These are phyloP conservation scores for Adrianichthys oophorus DNA, from an alignment of 2,797 vertebrate genomes.

Conservation along the genomic window DNA sequence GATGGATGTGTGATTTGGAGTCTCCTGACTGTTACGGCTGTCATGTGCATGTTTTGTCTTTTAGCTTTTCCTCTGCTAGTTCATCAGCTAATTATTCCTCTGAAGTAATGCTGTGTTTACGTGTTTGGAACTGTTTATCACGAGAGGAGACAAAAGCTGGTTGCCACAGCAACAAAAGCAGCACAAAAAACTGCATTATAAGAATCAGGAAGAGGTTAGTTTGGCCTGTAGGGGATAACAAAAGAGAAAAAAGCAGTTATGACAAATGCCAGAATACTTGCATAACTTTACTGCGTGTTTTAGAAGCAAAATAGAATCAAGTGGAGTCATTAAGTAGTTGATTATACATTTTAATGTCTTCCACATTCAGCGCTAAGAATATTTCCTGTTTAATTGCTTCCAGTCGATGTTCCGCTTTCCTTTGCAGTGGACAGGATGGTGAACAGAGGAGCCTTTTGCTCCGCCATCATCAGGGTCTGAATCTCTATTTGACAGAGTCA, in stretches of 20 bases:
- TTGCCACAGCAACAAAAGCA: neutral
- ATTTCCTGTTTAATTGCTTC: constrained; percentile 51
- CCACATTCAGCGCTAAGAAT: constrained; percentile 35
- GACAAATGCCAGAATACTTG: constrained; percentile 3
- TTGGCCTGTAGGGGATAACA: constrained; percentile 21
- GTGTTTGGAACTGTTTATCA: constrained; percentile 13
- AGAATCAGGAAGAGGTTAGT: constrained; percentile 22
- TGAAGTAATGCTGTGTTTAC: constrained; percentile 19
- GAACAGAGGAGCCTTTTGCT: constrained; percentile 13
- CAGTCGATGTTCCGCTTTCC: constrained; percentile 26
- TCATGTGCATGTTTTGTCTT: constrained; percentile 62
- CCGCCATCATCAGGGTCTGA: constrained; percentile 23
- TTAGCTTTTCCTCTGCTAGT: constrained; percentile 36
- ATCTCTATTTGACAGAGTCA: constrained; percentile 47
- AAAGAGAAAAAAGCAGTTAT: constrained; percentile 3
- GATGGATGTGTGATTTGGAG: constrained; percentile 35
- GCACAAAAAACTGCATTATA: neutral
- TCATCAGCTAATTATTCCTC: constrained; percentile 31
- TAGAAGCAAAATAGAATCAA: constrained; percentile 17
- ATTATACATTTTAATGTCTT: constrained; percentile 35
- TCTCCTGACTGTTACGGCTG: constrained; percentile 59
- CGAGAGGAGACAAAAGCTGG: neutral
- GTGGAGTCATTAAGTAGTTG: constrained; percentile 21
- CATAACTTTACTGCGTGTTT: neutral
- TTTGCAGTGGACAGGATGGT: neutral